Evolutionary conservation across 2,797 vertebrate species (phyloP).

Genomic region (Gastrophryne carolinensis): DNA sequence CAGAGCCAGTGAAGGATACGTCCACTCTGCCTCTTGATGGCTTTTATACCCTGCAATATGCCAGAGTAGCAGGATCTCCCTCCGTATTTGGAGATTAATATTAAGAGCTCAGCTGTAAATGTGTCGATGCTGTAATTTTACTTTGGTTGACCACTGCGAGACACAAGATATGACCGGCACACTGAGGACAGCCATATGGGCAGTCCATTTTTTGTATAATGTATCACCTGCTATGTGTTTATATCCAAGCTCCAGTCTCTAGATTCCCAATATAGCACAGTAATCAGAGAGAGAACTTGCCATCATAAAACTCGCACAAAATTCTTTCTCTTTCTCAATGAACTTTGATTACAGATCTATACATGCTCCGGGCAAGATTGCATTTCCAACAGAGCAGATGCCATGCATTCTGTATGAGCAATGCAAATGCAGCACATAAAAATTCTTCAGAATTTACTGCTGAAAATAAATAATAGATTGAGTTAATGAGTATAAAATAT

Average conservation of each 20-base stretch:
- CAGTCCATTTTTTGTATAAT: conserved; percentile 26
- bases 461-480: too few relatives aligned
- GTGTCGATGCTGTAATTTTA: conserved; percentile 28
- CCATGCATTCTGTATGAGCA: neutral
- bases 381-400: neutral
- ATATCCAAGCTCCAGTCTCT: neutral
- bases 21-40: too few relatives aligned
- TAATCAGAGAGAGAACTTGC: conserved; percentile 11
- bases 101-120: conserved; percentile 20
- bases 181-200: conserved; percentile 12
- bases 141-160: conserved; percentile 18
- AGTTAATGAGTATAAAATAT: too few relatives aligned
- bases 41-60: conserved; percentile 17
- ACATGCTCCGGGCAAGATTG: neutral
- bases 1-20: conserved; percentile 25
- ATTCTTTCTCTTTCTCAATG: conserved; percentile 6
- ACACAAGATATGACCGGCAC: conserved; percentile 12
- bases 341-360: neutral
- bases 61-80: neutral
- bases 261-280: conserved; percentile 38
- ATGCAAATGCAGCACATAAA: too few relatives aligned
- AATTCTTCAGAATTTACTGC: too few relatives aligned
- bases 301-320: neutral
- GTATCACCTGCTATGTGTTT: conserved; percentile 15
- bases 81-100: conserved; percentile 45